Evolutionary conservation across 2,113 vertebrate species (phyloP), one percentile per base, ranked within the genome.

Genomic region (Percina caprodes): DNA sequence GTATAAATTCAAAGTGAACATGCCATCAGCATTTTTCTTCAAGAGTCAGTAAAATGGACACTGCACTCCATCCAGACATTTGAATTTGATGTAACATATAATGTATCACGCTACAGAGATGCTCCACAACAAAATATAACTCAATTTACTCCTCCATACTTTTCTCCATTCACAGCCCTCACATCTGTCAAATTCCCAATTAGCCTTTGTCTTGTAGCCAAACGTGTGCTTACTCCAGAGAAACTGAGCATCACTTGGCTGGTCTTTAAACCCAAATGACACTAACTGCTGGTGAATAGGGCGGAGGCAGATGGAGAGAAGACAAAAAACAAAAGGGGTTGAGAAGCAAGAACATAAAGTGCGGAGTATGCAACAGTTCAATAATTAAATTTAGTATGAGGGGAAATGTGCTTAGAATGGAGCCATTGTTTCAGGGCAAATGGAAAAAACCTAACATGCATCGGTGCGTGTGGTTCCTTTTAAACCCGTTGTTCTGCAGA

Each of bases 401-500:
- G 78, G 80, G 75, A 55, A 52, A 59, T 79, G 82, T 79, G 70
- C 88, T 81, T 87, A 87, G 86, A 92, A 84, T 77, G 72, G 74
- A 83, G 79, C 56, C 79, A 82, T 89, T 88, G 91, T 91, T 80
- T 79, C 55, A 69, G 70, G 75, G 78, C 78, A 88, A 88, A 85
- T 91, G 91, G 88, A 89, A 86, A 82, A 83, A 87, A 79, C 61
- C 69, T 78, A 76, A 85, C 79, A 75, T 77, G 72, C 77, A 74
- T 88, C 45, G 80, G 52, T 84, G 83, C n/a, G 18, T 61, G 71
- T 46, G 83, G 69, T 79, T 80, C 59, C 74, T 83, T 82, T n/a
- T 79, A 61, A 62, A 69, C 42, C 1, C 15, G 56, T 81, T 79
- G 75, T 77, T 84, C 77, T 59, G 66, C 69, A 54, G 42, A 68